Evolutionary conservation across 2,888 invertebrate species (phyloP).

Genomic region (Trachelus troglodyta): DNA sequence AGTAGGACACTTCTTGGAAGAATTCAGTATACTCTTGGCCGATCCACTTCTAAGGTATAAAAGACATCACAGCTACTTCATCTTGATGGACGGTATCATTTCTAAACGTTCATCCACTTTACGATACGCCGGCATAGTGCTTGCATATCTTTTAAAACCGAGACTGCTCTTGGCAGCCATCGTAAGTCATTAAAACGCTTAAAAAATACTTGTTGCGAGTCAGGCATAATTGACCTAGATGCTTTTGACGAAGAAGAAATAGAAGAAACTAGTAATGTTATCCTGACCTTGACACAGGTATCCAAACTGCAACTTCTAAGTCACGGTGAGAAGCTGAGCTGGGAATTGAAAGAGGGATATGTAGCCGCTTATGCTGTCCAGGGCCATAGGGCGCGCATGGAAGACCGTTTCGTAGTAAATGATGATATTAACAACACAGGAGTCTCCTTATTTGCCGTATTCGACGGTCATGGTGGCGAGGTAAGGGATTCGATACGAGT

Average conservation of each 20-base stretch:
- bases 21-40: slow-evolving; percentile 76
- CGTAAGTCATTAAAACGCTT: not conserved
- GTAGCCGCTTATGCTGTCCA: slow-evolving; percentile 91
- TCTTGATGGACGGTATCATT: slow-evolving; percentile 1
- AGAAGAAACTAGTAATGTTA: not conserved
- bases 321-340: slow-evolving; percentile 71
- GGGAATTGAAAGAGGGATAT: slow-evolving; percentile 81
- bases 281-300: slow-evolving; percentile 36
- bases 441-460: slow-evolving; percentile 90
- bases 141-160: slow-evolving; percentile 2
- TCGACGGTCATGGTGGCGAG: slow-evolving; percentile 96
- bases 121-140: not conserved
- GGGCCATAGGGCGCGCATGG: slow-evolving; percentile 92
- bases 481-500: slow-evolving; percentile 54
- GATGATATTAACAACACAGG: slow-evolving; percentile 87
- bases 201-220: not conserved
- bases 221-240: not conserved
- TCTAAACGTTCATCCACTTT: not conserved
- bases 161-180: slow-evolving; percentile 2
- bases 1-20: slow-evolving; percentile 80
- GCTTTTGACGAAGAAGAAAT: not conserved
- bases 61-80: slow-evolving; percentile 39
- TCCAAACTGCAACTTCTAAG: slow-evolving; percentile 58
- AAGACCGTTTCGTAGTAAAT: slow-evolving; percentile 91
- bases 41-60: slow-evolving; percentile 71